Evolutionary conservation across 2,113 vertebrate genomes (phyloP).

Genomic region (Nibea albiflora): DNA sequence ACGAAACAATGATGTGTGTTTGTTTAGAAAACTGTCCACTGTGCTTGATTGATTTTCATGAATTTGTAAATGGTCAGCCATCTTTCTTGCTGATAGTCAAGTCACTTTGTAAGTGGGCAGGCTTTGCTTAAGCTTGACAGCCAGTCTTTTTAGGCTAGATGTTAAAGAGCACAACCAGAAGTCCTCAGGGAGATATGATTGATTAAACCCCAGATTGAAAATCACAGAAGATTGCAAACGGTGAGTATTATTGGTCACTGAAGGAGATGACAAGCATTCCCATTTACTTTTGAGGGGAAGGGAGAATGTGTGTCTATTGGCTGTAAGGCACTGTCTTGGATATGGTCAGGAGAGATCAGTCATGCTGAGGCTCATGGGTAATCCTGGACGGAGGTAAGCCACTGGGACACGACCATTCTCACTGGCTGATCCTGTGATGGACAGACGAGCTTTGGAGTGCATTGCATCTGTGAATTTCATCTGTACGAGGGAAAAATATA

Average conservation of each 20-base stretch:
- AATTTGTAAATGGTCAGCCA: conserved; percentile 88
- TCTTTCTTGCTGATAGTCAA: conserved; percentile 83
- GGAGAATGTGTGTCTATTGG: conserved; percentile 82
- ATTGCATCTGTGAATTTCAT: conserved; percentile 95
- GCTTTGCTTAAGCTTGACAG: conserved; percentile 53
- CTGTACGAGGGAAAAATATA: conserved; percentile 81
- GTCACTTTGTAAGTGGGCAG: conserved; percentile 32
- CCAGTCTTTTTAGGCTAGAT: conserved; percentile 40
- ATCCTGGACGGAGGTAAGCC: conserved; percentile 98
- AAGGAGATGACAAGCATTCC: conserved; percentile 38
- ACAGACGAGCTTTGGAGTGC: conserved; percentile 97
- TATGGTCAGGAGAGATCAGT: conserved; percentile 96
- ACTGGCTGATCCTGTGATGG: conserved; percentile 96
- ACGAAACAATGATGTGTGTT: conserved; percentile 88
- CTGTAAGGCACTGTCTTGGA: conserved; percentile 97
- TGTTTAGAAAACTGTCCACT: conserved; percentile 95
- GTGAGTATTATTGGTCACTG: conserved; percentile 20
- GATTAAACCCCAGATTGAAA: conserved; percentile 42
- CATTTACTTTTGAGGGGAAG: conserved; percentile 23
- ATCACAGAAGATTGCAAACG: conserved; percentile 10
- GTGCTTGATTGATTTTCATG: conserved; percentile 90
- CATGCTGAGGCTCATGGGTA: conserved; percentile 99
- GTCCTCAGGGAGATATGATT: conserved; percentile 43
- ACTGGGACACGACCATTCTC: conserved; percentile 95
- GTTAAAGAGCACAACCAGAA: conserved; percentile 30